phyloP scores from a whole-genome alignment of 2,888 invertebrate species.

The Caenorhabditis parvicauda region DNA sequence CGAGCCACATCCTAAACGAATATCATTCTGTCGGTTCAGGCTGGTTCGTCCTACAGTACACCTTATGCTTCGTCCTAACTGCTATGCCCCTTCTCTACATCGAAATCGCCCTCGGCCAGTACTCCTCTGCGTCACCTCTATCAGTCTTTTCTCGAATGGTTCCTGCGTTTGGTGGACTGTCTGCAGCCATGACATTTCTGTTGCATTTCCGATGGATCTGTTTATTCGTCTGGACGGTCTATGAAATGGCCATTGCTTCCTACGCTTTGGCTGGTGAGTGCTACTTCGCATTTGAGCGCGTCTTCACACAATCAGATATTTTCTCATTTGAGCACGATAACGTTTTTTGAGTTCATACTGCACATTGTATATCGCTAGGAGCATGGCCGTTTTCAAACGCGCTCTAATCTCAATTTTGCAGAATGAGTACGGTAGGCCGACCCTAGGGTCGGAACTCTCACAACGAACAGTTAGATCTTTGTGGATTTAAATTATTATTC shows the following conservation, averaged over 20 bases:
- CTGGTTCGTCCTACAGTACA: slow-evolving; percentile 25
- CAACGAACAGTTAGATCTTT: too few species aligned
- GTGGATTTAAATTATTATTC: too few species aligned
- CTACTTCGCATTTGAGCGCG: too few species aligned
- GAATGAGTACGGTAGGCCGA: too few species aligned
- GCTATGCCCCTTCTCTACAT: slow-evolving; percentile 35
- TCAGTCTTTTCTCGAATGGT: slow-evolving; percentile 26
- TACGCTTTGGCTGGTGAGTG: too few species aligned
- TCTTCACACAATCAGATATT: too few species aligned
- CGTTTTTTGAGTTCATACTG: too few species aligned
- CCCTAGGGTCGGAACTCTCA: too few species aligned
- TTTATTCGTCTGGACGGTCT: slow-evolving; percentile 14
- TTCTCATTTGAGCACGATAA: too few species aligned
- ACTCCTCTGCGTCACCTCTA: slow-evolving; percentile 27
- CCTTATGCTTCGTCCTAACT: slow-evolving; percentile 19
- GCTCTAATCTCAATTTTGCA: too few species aligned
- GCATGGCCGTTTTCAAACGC: too few species aligned
- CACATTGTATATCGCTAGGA: too few species aligned
- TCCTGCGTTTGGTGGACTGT: slow-evolving; percentile 24
- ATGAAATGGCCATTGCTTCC: slow-evolving; percentile 8
- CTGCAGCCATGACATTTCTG: slow-evolving; percentile 25
- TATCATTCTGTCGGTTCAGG: slow-evolving; percentile 4
- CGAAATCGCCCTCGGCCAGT: slow-evolving; percentile 41
- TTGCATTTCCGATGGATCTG: slow-evolving; percentile 14
- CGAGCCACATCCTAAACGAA: neutral